These are phyloP conservation scores for Pterocles orientalis DNA, from an alignment of 2,113 vertebrate genomes.

Conservation along the genomic window DNA sequence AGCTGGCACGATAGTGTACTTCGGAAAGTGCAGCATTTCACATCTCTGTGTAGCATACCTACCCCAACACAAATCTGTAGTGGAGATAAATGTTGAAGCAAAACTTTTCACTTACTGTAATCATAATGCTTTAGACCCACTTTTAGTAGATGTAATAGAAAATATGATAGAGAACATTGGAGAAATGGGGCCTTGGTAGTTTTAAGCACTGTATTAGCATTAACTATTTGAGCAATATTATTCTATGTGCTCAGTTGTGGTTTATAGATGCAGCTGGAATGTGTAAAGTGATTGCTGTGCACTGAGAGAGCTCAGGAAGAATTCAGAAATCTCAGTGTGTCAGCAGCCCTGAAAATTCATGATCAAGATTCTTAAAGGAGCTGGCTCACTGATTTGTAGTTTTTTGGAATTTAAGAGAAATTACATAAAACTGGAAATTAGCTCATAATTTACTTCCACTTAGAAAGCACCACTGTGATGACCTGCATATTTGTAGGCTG, in stretches of 20 bases:
- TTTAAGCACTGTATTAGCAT: not conserved
- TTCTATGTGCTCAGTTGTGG: not conserved
- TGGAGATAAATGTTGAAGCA: not conserved
- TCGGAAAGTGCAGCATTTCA: not conserved
- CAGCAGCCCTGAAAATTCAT: constrained; percentile 35
- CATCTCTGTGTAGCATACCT: not conserved
- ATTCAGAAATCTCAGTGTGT: constrained; percentile 48
- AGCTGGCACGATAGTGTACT: not conserved
- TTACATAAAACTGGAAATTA: not conserved
- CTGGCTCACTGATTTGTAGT: not conserved
- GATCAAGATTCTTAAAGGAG: not conserved
- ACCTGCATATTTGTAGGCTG: not conserved
- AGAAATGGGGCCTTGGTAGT: not conserved
- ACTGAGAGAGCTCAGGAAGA: constrained; percentile 6
- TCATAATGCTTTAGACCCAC: not conserved
- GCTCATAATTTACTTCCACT: not conserved
- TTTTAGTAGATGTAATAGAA: not conserved
- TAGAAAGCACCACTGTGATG: not conserved
- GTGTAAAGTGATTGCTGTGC: constrained; percentile 37
- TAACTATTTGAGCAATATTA: not conserved
- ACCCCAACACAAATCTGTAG: not conserved
- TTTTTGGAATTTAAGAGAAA: not conserved
- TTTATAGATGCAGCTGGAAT: not conserved
- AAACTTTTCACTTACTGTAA: not conserved
- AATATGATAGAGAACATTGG: not conserved